Conservation (phyloP, 1,140 invertebrate genomes). For the Heliconius nattereri region DNA sequence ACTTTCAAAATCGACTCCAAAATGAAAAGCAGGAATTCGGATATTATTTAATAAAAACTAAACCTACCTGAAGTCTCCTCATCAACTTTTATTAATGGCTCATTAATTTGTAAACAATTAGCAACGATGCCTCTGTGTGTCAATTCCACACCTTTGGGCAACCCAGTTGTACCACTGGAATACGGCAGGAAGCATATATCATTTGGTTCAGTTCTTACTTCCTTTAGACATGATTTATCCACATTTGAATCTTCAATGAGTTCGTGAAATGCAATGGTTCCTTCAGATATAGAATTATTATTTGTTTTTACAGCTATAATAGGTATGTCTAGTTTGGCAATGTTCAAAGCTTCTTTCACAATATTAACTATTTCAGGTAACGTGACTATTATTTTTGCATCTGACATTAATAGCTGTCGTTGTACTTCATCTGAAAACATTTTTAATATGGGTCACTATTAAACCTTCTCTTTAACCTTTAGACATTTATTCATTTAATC, state of each 20-base stretch:
- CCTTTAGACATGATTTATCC: slow-evolving; percentile 78
- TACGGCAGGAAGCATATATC: slow-evolving; percentile 84
- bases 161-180: slow-evolving; percentile 93
- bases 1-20: too few relatives aligned
- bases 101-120: slow-evolving; percentile 81
- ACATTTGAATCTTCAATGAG: slow-evolving; percentile 78
- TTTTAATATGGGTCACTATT: neutral
- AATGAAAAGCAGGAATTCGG: too few relatives aligned
- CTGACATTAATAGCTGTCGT: slow-evolving; percentile 86
- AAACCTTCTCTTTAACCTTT: too few relatives aligned
- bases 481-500: too few relatives aligned
- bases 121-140: slow-evolving; percentile 85
- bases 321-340: slow-evolving; percentile 78
- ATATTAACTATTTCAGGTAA: slow-evolving; percentile 76
- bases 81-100: slow-evolving; percentile 56
- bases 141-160: slow-evolving; percentile 93
- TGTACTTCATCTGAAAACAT: slow-evolving; percentile 87
- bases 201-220: slow-evolving; percentile 68
- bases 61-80: slow-evolving; percentile 65
- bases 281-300: slow-evolving; percentile 71
- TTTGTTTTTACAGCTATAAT: slow-evolving; percentile 82
- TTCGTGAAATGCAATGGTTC: slow-evolving; percentile 83
- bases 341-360: slow-evolving; percentile 74
- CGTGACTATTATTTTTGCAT: slow-evolving; percentile 86
- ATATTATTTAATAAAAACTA: slow-evolving; percentile 65